Conservation (phyloP, 2,113 vertebrate species). For the Oreochromis spilurus region DNA sequence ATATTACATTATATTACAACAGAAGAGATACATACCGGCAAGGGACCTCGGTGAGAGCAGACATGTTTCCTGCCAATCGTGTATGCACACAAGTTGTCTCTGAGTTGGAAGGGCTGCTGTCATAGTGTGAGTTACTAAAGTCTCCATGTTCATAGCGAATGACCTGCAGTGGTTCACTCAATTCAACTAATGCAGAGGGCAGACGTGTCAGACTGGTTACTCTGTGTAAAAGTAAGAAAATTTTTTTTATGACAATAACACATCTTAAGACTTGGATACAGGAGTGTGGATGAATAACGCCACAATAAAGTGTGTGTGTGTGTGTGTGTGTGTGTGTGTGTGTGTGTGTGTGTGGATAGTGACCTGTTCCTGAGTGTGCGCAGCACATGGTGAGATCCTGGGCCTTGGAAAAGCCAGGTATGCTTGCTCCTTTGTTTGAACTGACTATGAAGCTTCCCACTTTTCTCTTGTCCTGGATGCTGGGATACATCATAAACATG, state of each 20-base stretch:
- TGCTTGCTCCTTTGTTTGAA: conserved; percentile 87
- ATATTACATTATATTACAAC: neutral
- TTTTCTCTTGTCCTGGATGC: conserved; percentile 73
- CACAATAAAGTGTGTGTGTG: neutral
- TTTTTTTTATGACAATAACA: neutral
- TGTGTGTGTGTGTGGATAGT: neutral
- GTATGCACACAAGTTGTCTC: conserved; percentile 90
- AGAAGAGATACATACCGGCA: conserved; percentile 78
- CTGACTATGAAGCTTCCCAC: conserved; percentile 72
- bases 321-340: no score
- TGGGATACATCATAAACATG: conserved; percentile 82
- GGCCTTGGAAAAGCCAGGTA: conserved; percentile 88
- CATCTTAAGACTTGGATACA: neutral
- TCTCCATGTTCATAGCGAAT: conserved; percentile 87
- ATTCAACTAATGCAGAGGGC: conserved; percentile 84
- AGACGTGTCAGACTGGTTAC: conserved; percentile 86
- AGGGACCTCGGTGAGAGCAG: conserved; percentile 83
- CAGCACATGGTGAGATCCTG: conserved; percentile 87
- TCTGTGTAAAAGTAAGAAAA: conserved; percentile 56
- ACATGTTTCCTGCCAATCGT: conserved; percentile 83
- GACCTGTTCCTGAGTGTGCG: conserved; percentile 86
- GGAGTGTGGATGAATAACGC: neutral
- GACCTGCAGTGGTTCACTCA: conserved; percentile 93
- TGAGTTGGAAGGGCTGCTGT: conserved; percentile 83
- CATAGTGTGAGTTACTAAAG: conserved; percentile 90